Base-by-base conservation (phyloP, 2,888 invertebrate genomes). In the Macrophya alboannulata region DNA sequence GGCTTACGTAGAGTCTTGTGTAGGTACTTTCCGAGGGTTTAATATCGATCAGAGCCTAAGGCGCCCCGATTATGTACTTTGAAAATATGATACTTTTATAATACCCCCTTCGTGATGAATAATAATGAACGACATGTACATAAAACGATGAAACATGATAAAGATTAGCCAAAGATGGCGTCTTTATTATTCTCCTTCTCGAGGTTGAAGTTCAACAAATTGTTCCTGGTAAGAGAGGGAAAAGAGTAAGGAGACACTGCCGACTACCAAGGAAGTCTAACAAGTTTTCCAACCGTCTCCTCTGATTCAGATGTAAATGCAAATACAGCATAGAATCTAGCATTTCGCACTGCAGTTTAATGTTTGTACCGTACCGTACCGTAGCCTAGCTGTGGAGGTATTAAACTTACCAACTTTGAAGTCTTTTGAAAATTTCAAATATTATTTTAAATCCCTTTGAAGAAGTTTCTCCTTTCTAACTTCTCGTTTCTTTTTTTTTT, bases 251-350 rank as follows among this genome's bases (percentile, higher is more conserved):
- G 62, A 81, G 15, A 81, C 21, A 40, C 31, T 40, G 21, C 15
- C 12, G 15, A 31, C 17, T 8, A 77, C 15, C 31, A 55, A 55
- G 37, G 21, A 21, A 31, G 79, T 81, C 25, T 55, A 81, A 81
- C 81, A 81, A 81, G 81, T 81, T 81, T 81, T 62, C 40, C 81
- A 62, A 51, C 6, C 81, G 81, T 62, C 62, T 43, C 62, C 62
- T 43, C 81, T 81, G 81, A 81, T 81, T 81, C 37, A 81, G 43
- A 59, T 43, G 81, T 81, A 81, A 81, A 81, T 81, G 81, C 43
- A 62, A 81, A 81, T 81, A 43, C 62, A 62, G 48, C 15, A 51
- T 77, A 21, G 48, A 77, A 15, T 37, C 76, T 31, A 17, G 59
- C 48, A 21, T 62, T 62, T 81, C 81, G 21, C 37, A 25, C 31